These are phyloP conservation scores for Hyperoplus immaculatus DNA, from an alignment of 2,797 vertebrate genomes.

Conservation along the genomic window DNA sequence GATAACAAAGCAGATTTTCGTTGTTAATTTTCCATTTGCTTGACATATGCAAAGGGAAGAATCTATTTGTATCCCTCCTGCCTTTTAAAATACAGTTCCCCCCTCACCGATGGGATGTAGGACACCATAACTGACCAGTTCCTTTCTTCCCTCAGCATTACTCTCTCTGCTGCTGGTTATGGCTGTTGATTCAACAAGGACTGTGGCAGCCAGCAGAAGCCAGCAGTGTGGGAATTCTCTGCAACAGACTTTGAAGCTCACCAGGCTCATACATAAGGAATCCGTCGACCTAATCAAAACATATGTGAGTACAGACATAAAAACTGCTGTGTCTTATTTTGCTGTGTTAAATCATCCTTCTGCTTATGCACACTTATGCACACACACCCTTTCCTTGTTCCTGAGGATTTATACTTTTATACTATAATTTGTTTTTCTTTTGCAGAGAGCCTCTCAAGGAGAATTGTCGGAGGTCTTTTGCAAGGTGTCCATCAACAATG, in stretches of 20 bases:
- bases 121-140: conserved; percentile 62
- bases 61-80: conserved; percentile 33
- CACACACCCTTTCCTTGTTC: not conserved
- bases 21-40: not conserved
- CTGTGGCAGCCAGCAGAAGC: conserved; percentile 51
- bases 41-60: not conserved
- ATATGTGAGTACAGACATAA: conserved; percentile 81
- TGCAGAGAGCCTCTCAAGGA: conserved; percentile 81
- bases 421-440: not conserved
- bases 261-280: conserved; percentile 70
- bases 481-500: conserved; percentile 65
- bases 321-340: conserved; percentile 27
- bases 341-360: conserved; percentile 13
- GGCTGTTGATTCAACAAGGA: conserved; percentile 70
- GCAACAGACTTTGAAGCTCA: conserved; percentile 66
- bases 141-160: conserved; percentile 74
- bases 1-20: not conserved
- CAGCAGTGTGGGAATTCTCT: conserved; percentile 69
- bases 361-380: not conserved
- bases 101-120: conserved; percentile 45
- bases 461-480: conserved; percentile 80
- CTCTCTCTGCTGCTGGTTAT: conserved; percentile 80
- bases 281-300: conserved; percentile 75
- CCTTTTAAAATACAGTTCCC: conserved; percentile 52
- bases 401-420: not conserved